Percentiles rank a stretch among this genome's conserved stretches.
These are phyloP conservation scores for Dicaeum eximium DNA, from an alignment of 2,113 vertebrate species.

Conservation along the genomic window DNA sequence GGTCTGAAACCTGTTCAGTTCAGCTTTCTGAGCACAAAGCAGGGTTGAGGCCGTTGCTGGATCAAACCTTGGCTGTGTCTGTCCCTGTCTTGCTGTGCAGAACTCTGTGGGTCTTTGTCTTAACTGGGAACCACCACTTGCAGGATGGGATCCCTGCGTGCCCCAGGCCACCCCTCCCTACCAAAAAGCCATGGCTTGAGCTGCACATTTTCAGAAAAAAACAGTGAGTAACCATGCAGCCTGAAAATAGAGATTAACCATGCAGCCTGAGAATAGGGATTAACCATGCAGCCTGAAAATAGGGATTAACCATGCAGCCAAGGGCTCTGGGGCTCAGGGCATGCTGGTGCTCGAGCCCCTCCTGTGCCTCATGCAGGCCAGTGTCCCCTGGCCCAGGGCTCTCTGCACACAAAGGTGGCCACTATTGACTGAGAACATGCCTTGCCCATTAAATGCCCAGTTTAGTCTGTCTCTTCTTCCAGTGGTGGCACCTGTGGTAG, in stretches of 20 bases:
- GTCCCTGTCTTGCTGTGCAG: not conserved
- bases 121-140: not conserved
- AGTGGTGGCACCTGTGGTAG: not conserved
- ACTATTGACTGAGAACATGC: not conserved
- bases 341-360: not conserved
- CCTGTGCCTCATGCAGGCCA: not conserved
- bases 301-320: not conserved
- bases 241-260: not conserved
- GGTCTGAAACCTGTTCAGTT: accelerated
- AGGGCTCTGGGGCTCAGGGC: not conserved
- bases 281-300: not conserved
- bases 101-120: not conserved
- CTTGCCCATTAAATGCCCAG: not conserved
- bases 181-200: not conserved
- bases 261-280: no score
- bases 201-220: not conserved
- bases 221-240: not conserved
- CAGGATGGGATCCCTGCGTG: accelerated
- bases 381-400: not conserved
- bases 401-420: accelerated
- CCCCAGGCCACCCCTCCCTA: accelerated
- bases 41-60: not conserved
- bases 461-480: not conserved
- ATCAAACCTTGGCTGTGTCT: not conserved
- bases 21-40: not conserved